A percentile compares a stretch with the other conserved stretches of the same genome.
phyloP scores from a whole-genome alignment of 2,113 vertebrate species.

The Erythrocercus mccallii region DNA sequence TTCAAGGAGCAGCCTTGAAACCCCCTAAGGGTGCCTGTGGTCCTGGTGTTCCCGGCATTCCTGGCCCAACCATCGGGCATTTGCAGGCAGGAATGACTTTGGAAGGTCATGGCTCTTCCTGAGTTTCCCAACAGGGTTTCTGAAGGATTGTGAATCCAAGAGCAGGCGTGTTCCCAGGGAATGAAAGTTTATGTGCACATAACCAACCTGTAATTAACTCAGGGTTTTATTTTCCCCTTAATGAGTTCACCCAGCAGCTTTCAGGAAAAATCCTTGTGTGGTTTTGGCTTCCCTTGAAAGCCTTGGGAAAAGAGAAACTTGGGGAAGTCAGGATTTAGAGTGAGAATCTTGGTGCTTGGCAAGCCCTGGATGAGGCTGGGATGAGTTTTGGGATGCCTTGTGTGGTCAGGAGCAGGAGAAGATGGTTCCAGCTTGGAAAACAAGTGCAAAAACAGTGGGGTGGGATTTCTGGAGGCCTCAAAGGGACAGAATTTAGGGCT shows the following conservation, averaged over 20 bases:
- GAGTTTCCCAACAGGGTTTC: neutral
- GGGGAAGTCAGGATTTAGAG: neutral
- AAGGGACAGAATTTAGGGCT: neutral
- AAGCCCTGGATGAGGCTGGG: neutral
- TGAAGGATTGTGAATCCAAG: conserved; percentile 33
- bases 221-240: neutral
- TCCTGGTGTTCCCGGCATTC: neutral
- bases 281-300: conserved; percentile 51
- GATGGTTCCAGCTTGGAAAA: neutral
- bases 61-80: neutral
- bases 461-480: neutral
- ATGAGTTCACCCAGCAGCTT: conserved; percentile 17
- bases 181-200: neutral
- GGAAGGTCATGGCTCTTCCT: rapidly evolving
- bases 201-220: conserved; percentile 31
- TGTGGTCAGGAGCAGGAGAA: neutral
- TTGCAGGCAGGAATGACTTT: neutral
- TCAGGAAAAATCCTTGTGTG: neutral
- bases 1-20: neutral
- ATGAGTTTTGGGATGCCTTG: neutral
- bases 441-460: rapidly evolving
- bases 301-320: neutral
- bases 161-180: conserved; percentile 6
- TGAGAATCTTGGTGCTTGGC: neutral
- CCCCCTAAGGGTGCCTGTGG: rapidly evolving